These are phyloP conservation scores for Liparis tanakae DNA, from an alignment of 2,797 vertebrate species.

Conservation along the genomic window DNA sequence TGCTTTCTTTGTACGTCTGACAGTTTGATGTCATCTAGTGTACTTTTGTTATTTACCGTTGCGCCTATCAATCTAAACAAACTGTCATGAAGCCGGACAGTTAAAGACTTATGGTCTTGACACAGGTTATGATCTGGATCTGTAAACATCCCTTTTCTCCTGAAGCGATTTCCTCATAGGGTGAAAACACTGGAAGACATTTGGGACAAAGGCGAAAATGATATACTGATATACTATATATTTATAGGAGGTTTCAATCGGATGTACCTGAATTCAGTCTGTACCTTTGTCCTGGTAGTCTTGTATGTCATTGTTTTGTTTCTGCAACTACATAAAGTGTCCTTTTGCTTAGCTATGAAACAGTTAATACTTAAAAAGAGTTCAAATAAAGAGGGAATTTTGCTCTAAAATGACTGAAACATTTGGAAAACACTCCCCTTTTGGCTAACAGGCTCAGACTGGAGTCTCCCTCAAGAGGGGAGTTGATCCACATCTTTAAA, in stretches of 20 bases:
- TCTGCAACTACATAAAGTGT: background rate
- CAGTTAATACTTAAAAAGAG: background rate
- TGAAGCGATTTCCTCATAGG: background rate
- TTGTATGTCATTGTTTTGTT: background rate
- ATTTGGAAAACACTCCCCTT: background rate
- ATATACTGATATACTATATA: too few relatives aligned
- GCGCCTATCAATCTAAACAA: conserved; percentile 5
- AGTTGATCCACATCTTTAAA: background rate
- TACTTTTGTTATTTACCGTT: conserved; percentile 11
- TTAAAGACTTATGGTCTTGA: background rate
- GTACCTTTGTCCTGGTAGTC: background rate
- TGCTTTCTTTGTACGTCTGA: conserved; percentile 28
- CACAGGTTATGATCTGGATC: background rate
- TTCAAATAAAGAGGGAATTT: background rate
- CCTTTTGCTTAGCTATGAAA: background rate
- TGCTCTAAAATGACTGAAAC: background rate
- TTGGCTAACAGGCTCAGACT: background rate
- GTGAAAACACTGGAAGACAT: background rate
- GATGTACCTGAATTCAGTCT: background rate
- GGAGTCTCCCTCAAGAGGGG: background rate
- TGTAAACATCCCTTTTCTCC: background rate
- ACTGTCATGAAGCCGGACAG: background rate
- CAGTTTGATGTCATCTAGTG: conserved; percentile 7
- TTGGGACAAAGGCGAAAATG: background rate
- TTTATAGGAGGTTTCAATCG: background rate